These are phyloP conservation scores for Borostomias antarcticus DNA, from an alignment of 2,797 vertebrate species.

Conservation along the genomic window DNA sequence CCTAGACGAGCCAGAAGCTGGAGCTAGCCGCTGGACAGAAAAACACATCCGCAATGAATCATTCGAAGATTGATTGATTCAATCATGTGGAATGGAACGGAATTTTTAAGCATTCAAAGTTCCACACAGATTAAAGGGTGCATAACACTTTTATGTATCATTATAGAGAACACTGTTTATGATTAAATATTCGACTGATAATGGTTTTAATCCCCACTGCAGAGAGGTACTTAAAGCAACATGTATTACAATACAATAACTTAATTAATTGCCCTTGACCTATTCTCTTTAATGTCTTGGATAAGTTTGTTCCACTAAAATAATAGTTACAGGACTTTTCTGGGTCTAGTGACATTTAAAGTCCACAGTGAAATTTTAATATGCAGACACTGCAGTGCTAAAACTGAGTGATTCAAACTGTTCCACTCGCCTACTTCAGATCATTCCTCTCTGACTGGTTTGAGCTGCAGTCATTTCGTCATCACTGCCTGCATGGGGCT, in stretches of 20 bases:
- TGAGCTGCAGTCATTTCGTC: neutral
- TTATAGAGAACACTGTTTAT: too few relatives aligned
- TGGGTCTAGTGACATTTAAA: neutral
- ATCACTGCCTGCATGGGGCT: neutral
- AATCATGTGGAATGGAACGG: too few relatives aligned
- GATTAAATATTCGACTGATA: neutral
- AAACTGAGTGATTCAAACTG: neutral
- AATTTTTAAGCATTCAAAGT: too few relatives aligned
- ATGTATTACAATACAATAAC: neutral
- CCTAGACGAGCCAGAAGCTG: too few relatives aligned
- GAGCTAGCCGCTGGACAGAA: too few relatives aligned
- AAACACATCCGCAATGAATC: too few relatives aligned
- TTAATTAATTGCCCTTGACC: too few relatives aligned
- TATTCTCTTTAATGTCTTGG: neutral
- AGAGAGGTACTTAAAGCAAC: neutral
- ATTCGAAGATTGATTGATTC: too few relatives aligned
- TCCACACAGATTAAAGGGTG: too few relatives aligned
- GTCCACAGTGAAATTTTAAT: too few relatives aligned
- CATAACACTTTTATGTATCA: too few relatives aligned
- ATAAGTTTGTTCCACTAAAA: neutral
- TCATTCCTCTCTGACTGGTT: neutral
- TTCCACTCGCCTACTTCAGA: neutral
- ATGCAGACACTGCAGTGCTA: neutral
- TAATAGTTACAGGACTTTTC: neutral
- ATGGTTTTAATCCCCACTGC: neutral